phyloP scores from a whole-genome alignment of 2,888 invertebrate species.

The Pseudoips prasinana region DNA sequence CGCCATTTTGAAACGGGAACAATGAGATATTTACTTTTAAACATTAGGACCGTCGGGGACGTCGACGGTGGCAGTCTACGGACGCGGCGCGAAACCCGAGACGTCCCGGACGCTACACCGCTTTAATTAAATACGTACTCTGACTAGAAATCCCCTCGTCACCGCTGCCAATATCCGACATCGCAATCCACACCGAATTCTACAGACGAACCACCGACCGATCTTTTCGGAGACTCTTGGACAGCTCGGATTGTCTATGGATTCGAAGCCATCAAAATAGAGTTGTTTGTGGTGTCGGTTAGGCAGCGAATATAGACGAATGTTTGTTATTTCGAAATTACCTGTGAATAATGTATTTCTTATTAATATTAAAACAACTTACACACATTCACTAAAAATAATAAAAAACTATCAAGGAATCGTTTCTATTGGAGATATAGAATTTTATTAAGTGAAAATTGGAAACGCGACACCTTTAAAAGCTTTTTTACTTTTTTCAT shows the following conservation, averaged over 20 bases:
- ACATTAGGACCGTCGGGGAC: conserved; percentile 55
- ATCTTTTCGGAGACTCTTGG: conserved; percentile 64
- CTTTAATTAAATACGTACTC: conserved; percentile 84
- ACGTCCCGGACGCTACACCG: conserved; percentile 42
- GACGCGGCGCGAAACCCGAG: conserved; percentile 48
- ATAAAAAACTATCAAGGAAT: too few relatives aligned
- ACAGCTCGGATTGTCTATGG: conserved; percentile 70
- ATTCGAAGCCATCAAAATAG: conserved; percentile 66
- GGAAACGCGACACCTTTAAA: conserved; percentile 30
- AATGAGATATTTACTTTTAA: conserved; percentile 80
- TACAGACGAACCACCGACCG: conserved; percentile 76
- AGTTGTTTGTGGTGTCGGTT: conserved; percentile 39
- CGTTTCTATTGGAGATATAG: too few relatives aligned
- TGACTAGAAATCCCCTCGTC: conserved; percentile 90
- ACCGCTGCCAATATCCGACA: conserved; percentile 91
- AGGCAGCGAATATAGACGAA: neutral
- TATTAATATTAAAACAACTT: too few relatives aligned
- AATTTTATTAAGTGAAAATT: too few relatives aligned
- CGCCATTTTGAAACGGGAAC: conserved; percentile 82
- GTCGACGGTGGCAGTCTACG: conserved; percentile 48
- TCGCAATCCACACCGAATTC: conserved; percentile 82
- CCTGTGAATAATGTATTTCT: too few relatives aligned
- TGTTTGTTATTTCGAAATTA: neutral
- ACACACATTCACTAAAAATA: too few relatives aligned
- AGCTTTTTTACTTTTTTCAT: conserved; percentile 28